phyloP scores from a whole-genome alignment of 2,888 invertebrate species.

The Diplolepis rosae region DNA sequence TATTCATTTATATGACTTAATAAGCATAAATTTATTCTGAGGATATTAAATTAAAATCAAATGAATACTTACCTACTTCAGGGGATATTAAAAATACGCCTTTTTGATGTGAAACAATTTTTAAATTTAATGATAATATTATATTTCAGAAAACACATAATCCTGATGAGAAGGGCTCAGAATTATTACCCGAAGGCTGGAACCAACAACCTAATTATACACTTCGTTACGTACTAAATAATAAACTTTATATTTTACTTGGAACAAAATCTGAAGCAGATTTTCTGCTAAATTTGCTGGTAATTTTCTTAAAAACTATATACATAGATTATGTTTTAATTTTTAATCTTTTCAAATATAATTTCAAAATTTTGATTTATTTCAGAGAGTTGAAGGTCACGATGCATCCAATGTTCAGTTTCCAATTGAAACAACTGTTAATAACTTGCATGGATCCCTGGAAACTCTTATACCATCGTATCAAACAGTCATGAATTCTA shows the following conservation, averaged over 20 bases:
- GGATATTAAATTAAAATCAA: too few species aligned
- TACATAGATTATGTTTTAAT: background rate
- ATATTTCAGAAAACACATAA: conserved; percentile 77
- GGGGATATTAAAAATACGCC: too few species aligned
- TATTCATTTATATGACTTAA: too few species aligned
- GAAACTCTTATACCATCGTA: conserved; percentile 80
- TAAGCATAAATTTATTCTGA: too few species aligned
- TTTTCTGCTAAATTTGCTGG: conserved; percentile 81
- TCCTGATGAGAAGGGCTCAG: conserved; percentile 78
- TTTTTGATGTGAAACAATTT: background rate
- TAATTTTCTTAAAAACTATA: conserved; percentile 59
- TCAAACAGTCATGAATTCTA: conserved; percentile 77
- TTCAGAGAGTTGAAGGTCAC: conserved; percentile 77
- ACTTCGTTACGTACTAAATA: conserved; percentile 82
- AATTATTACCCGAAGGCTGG: conserved; percentile 86
- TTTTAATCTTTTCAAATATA: background rate
- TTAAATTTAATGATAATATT: conserved; percentile 8
- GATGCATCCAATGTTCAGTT: conserved; percentile 79
- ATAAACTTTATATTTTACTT: conserved; percentile 80
- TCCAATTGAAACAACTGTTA: conserved; percentile 77
- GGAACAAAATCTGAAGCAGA: conserved; percentile 79
- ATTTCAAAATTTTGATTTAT: conserved; percentile 24
- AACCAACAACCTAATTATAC: conserved; percentile 82
- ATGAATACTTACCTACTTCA: too few species aligned
- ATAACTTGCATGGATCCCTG: conserved; percentile 77